These are phyloP conservation scores for Diarsia rubi DNA, from an alignment of 2,888 invertebrate species.

Conservation along the genomic window DNA sequence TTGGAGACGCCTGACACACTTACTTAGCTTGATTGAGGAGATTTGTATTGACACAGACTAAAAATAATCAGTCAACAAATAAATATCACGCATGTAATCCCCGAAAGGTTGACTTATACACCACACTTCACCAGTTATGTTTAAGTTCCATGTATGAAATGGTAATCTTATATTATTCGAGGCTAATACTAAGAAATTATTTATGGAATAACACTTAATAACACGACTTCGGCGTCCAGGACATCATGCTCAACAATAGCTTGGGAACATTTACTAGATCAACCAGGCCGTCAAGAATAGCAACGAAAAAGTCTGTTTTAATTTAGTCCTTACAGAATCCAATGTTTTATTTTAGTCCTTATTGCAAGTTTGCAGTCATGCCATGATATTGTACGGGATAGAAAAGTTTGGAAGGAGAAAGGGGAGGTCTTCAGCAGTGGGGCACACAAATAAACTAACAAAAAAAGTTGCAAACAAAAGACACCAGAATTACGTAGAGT, in stretches of 20 bases:
- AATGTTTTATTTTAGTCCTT: neutral
- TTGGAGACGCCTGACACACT: slow-evolving; percentile 29
- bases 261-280: neutral
- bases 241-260: neutral
- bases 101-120: too few relatives aligned
- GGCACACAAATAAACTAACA: too few relatives aligned
- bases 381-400: too few relatives aligned
- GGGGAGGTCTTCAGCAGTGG: too few relatives aligned
- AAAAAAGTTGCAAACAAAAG: neutral
- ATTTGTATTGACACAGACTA: slow-evolving; percentile 12
- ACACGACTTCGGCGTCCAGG: neutral
- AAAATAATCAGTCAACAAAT: too few relatives aligned
- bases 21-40: slow-evolving; percentile 3
- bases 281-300: neutral
- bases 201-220: neutral
- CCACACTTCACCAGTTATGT: neutral
- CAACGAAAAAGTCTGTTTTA: neutral
- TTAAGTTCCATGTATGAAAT: neutral
- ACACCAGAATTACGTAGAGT: neutral
- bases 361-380: neutral
- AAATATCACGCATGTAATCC: too few relatives aligned
- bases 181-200: neutral
- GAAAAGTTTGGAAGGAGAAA: too few relatives aligned
- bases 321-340: too few relatives aligned
- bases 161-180: too few relatives aligned